Percentiles rank a stretch among this genome's conserved stretches.
These are phyloP conservation scores for Zygothrica quintamaculata DNA, from an alignment of 2,888 invertebrate genomes.

Conservation along the genomic window DNA sequence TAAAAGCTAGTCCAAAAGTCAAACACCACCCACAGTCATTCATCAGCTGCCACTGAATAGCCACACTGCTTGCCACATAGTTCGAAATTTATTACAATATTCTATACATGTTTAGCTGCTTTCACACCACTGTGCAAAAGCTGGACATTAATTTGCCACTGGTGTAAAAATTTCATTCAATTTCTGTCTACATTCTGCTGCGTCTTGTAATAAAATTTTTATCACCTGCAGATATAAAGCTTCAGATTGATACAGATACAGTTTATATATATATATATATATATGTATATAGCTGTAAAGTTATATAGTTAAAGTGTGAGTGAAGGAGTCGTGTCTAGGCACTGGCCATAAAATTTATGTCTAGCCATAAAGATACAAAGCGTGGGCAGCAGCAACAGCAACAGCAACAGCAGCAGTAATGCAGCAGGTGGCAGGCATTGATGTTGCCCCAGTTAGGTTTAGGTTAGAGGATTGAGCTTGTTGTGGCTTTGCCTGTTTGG, in stretches of 20 bases:
- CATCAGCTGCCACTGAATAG: conserved; percentile 47
- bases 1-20: background rate
- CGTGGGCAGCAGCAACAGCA: too few species aligned
- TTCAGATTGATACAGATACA: too few species aligned
- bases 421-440: conserved; percentile 27
- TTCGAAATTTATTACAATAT: too few species aligned
- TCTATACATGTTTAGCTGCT: too few species aligned
- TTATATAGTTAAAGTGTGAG: conserved; percentile 33
- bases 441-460: conserved; percentile 63
- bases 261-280: background rate
- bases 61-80: background rate
- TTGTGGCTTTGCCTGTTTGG: conserved; percentile 63
- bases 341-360: conserved; percentile 76
- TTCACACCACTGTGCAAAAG: conserved; percentile 1
- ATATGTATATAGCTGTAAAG: conserved; percentile 1
- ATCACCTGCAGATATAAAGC: conserved; percentile 55
- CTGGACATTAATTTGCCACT: conserved; percentile 58
- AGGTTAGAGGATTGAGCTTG: too few species aligned
- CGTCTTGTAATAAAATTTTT: conserved; percentile 79
- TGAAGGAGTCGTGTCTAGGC: conserved; percentile 63
- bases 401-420: too few species aligned
- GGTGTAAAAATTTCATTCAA: conserved; percentile 60
- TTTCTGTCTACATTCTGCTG: conserved; percentile 44
- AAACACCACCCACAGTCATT: conserved; percentile 46
- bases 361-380: conserved; percentile 58